phyloP scores from a whole-genome alignment of 2,113 vertebrate species.

The Typhlomys cinereus region DNA sequence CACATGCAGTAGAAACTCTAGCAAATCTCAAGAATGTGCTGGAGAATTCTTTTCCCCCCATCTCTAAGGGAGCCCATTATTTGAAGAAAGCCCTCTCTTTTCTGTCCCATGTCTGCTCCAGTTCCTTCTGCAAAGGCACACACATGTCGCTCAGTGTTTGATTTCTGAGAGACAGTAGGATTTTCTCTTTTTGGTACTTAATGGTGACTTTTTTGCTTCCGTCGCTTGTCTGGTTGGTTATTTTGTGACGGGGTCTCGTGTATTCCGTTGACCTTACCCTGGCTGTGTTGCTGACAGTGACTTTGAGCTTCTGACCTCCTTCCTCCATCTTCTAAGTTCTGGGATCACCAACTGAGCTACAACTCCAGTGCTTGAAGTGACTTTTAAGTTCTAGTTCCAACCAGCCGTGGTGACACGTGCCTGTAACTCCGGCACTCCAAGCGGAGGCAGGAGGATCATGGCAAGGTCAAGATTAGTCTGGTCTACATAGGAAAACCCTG shows the following conservation, averaged over 20 bases:
- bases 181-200: conserved; percentile 38
- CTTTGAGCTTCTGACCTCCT: neutral
- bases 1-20: neutral
- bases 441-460: neutral
- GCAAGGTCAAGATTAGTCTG: neutral
- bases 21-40: conserved; percentile 51
- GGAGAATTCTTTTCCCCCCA: conserved; percentile 9
- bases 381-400: neutral
- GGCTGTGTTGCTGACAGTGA: neutral
- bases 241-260: neutral
- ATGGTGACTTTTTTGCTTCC: neutral
- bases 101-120: neutral
- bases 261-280: neutral
- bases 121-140: neutral
- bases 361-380: neutral
- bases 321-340: neutral
- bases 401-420: neutral
- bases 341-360: neutral
- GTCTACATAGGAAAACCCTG: neutral
- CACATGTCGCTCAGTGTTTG: conserved; percentile 19
- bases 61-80: conserved; percentile 44
- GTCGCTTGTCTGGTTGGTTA: neutral
- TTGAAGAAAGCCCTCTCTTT: neutral
- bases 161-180: neutral
- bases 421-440: neutral